These are phyloP conservation scores for Felis chaus DNA, from an alignment of 2,113 vertebrate species.

Conservation along the genomic window DNA sequence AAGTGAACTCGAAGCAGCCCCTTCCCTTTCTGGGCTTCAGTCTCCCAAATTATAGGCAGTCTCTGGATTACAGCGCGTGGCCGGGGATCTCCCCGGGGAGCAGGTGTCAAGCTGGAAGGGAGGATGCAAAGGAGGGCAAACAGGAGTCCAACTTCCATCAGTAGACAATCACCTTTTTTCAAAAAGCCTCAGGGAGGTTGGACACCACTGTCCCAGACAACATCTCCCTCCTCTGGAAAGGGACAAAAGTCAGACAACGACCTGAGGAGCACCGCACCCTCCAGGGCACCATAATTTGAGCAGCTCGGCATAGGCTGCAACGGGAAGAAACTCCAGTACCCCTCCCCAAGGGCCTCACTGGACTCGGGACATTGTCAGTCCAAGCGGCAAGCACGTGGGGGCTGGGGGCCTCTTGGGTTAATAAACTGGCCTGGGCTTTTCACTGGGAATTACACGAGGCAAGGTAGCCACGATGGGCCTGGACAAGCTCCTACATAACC, in stretches of 20 bases:
- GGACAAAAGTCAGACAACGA: neutral
- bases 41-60: neutral
- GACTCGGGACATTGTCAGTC: too few relatives aligned
- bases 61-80: neutral
- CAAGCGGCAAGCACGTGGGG: neutral
- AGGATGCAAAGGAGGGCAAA: accelerated
- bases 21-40: neutral
- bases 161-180: neutral
- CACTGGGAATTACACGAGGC: neutral
- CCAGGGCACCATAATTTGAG: neutral
- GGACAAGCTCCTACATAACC: neutral
- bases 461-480: neutral
- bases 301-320: neutral
- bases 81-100: accelerated
- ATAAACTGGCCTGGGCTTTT: neutral
- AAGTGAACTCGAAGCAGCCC: neutral
- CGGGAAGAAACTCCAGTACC: neutral
- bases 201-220: neutral
- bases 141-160: neutral
- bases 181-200: neutral
- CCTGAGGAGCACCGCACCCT: neutral
- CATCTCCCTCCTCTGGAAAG: neutral
- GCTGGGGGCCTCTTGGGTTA: neutral
- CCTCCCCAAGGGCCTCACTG: neutral
- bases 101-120: neutral